These are phyloP conservation scores for Dasypus novemcinctus DNA, from an alignment of 2,113 vertebrate species.

Conservation along the genomic window DNA sequence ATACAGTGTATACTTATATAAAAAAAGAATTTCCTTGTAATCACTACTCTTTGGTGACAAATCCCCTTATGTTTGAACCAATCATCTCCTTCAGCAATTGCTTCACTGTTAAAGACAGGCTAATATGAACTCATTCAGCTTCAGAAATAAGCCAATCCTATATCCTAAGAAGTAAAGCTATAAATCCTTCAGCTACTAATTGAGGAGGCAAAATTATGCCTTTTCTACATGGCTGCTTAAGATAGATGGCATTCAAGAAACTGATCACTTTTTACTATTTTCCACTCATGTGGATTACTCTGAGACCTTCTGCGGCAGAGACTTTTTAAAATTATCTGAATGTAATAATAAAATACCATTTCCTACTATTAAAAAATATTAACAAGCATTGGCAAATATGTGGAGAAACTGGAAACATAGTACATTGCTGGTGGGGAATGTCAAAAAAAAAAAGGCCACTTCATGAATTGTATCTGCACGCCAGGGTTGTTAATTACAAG, in stretches of 20 bases:
- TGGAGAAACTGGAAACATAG: too few species aligned
- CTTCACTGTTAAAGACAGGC: not conserved
- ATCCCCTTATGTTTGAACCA: not conserved
- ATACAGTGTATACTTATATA: not conserved
- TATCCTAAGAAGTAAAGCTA: not conserved
- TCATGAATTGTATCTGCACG: not conserved
- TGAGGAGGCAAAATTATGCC: not conserved
- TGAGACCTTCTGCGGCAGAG: not conserved
- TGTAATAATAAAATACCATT: not conserved
- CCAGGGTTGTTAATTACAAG: constrained; percentile 14
- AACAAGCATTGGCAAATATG: too few species aligned
- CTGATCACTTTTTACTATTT: not conserved
- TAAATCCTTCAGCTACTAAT: not conserved
- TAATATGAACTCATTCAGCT: not conserved
- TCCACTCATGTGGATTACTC: not conserved
- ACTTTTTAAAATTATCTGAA: constrained; percentile 7
- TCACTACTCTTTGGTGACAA: not conserved
- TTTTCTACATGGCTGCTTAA: not conserved
- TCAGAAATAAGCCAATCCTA: not conserved
- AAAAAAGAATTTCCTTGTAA: not conserved
- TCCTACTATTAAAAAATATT: too few species aligned
- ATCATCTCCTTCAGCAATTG: not conserved
- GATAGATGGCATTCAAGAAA: not conserved
- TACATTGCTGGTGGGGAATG: too few species aligned
- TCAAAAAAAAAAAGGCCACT: not conserved